Base-by-base conservation (phyloP, 2,797 vertebrate genomes). In the Sebastes variabilis region DNA sequence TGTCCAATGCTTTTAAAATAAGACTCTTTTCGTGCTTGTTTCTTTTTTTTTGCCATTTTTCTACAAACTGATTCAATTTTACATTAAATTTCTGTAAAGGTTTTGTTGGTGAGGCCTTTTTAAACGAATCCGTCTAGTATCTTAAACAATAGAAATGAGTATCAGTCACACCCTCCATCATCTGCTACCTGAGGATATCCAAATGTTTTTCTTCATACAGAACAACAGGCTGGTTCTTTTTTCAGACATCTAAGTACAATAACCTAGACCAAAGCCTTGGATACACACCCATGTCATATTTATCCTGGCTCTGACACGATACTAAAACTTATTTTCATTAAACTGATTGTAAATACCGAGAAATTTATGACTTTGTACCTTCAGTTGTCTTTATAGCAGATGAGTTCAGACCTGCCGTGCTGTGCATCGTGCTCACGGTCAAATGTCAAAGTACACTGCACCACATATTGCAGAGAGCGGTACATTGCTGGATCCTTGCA, bases 131-230 rank as follows among this genome's bases (percentile, higher is more conserved):
- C 5, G 27, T 68, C 56, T 30, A 4, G 60, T 60, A n/a, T 77
- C 54, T 61, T 66, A 22, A 67, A 14, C 32, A 11, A 27, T 18
- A 34, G 46, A 49, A 64, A 36, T 8, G 29, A 66, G 16, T 22
- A 72, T 67, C 58, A 72, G 81, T 78, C 83, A 67, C 84, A 82
- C 88, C 82, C 87, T 76, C 20, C 0, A 2, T 70, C 84, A 71
- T 82, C 66, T 85, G 88, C 83, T 88, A 90, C 88, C 88, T 89
- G 83, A 82, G 72, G 91, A 83, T 77, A 87, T 81, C 89, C 85
- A 90, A 90, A 88, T 88, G 82, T 88, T 88, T 81, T 75, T 79
- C 49, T 76, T 81, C 24, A n/a, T 27, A 29, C 83, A 67, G 16
- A 82, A 76, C 81, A 87, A 72, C 79, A 29, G 72, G 64, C 79